Evolutionary conservation across 1,140 invertebrate species (phyloP).

Genomic region (Drosophila mojavensis): DNA sequence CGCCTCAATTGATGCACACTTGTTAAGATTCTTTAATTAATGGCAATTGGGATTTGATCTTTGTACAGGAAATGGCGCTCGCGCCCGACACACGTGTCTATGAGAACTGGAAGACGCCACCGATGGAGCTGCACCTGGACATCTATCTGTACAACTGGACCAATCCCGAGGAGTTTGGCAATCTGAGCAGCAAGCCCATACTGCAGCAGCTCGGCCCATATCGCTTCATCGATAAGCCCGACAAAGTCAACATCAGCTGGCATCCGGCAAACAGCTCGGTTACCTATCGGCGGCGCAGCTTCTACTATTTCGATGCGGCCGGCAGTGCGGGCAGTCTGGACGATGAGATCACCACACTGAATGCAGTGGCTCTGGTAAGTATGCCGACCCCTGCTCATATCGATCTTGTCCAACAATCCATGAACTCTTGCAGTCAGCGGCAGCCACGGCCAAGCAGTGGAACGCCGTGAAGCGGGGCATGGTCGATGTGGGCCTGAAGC

Average conservation of each 20-base stretch:
- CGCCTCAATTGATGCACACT: constrained; percentile 48
- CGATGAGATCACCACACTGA: constrained; percentile 91
- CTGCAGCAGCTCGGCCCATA: constrained; percentile 90
- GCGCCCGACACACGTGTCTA: constrained; percentile 87
- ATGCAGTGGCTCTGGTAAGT: constrained; percentile 92
- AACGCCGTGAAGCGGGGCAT: constrained; percentile 85
- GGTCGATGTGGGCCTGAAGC: constrained; percentile 85
- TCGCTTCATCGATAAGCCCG: constrained; percentile 87
- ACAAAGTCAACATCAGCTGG: constrained; percentile 90
- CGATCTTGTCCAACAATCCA: not conserved
- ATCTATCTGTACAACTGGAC: constrained; percentile 94
- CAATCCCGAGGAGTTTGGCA: constrained; percentile 87
- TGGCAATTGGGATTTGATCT: constrained; percentile 53
- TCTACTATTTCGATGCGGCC: constrained; percentile 90
- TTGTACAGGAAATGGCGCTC: constrained; percentile 87
- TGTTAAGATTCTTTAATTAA: constrained; percentile 71
- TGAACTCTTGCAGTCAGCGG: constrained; percentile 87
- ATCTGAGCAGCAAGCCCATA: constrained; percentile 86
- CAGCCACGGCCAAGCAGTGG: constrained; percentile 86
- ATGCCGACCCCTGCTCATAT: not conserved
- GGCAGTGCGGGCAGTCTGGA: constrained; percentile 90
- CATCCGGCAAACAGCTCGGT: constrained; percentile 91
- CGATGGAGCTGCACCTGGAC: constrained; percentile 90
- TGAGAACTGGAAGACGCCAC: constrained; percentile 89
- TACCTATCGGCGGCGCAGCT: constrained; percentile 90